These are phyloP conservation scores for Scaptomyza pallida DNA, from an alignment of 1,140 invertebrate genomes.

Conservation along the genomic window DNA sequence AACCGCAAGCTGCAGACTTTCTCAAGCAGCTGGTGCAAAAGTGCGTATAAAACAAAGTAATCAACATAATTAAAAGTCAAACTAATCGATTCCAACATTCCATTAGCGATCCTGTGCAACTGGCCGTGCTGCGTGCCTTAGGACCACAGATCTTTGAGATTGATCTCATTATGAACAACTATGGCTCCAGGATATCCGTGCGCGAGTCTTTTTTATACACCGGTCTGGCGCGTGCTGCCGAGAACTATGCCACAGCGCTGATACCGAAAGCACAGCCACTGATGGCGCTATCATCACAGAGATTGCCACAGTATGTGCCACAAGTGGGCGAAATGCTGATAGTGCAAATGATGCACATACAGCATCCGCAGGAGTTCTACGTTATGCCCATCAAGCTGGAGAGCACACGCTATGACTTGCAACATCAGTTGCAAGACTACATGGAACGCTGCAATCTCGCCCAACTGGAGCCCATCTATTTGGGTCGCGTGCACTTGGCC, in stretches of 20 bases:
- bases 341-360: conserved; percentile 53
- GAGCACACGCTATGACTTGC: background rate
- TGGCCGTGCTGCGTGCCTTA: conserved; percentile 7
- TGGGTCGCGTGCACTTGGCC: conserved; percentile 44
- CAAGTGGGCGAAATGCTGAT: conserved; percentile 30
- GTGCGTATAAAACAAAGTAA: conserved; percentile 24
- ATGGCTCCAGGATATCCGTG: conserved; percentile 48
- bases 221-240: conserved; percentile 49
- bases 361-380: conserved; percentile 59
- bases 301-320: conserved; percentile 5
- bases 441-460: conserved; percentile 32
- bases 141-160: conserved; percentile 38
- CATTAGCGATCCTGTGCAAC: conserved; percentile 33
- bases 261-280: background rate
- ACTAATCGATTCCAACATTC: background rate
- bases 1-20: conserved; percentile 37
- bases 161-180: conserved; percentile 51
- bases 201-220: conserved; percentile 75
- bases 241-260: background rate
- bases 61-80: too few species aligned
- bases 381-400: conserved; percentile 45
- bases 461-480: conserved; percentile 49
- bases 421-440: conserved; percentile 6
- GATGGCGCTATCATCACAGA: conserved; percentile 11
- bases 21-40: conserved; percentile 58